Conservation (phyloP, 2,797 vertebrate genomes). For the Cryptoblepharus egeriae region DNA sequence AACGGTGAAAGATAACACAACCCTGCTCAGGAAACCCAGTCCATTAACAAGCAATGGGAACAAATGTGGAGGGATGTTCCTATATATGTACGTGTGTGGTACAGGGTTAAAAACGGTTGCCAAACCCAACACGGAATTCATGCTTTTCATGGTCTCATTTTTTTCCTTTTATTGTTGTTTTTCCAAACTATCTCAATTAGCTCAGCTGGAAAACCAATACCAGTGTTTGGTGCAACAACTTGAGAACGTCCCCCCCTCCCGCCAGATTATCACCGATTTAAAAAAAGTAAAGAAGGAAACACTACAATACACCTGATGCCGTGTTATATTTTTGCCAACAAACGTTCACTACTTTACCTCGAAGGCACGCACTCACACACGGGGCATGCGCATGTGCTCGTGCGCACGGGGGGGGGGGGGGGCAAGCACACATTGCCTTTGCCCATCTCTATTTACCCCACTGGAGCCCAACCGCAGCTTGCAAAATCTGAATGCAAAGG, state of each 20-base stretch:
- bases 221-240: conserved; percentile 64
- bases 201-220: conserved; percentile 61
- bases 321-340: conserved; percentile 50
- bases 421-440: background rate
- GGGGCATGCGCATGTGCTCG: background rate
- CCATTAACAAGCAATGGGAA: too few relatives aligned
- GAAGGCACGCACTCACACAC: conserved; percentile 53
- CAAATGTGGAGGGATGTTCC: too few relatives aligned
- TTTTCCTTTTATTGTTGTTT: conserved; percentile 48
- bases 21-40: too few relatives aligned
- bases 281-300: conserved; percentile 25
- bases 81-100: too few relatives aligned
- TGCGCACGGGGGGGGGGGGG: too few relatives aligned
- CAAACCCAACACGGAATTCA: too few relatives aligned
- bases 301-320: conserved; percentile 53
- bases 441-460: background rate
- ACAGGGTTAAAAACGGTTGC: too few relatives aligned
- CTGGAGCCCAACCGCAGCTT: background rate
- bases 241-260: too few relatives aligned
- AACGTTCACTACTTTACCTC: conserved; percentile 65
- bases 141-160: too few relatives aligned
- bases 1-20: too few relatives aligned
- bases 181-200: conserved; percentile 35
- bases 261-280: conserved; percentile 50
- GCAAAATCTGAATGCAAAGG: accelerated